Percentiles rank a stretch among this genome's conserved stretches.
Conservation (phyloP, 2,888 invertebrate species). For the Oeneis ivallda region DNA sequence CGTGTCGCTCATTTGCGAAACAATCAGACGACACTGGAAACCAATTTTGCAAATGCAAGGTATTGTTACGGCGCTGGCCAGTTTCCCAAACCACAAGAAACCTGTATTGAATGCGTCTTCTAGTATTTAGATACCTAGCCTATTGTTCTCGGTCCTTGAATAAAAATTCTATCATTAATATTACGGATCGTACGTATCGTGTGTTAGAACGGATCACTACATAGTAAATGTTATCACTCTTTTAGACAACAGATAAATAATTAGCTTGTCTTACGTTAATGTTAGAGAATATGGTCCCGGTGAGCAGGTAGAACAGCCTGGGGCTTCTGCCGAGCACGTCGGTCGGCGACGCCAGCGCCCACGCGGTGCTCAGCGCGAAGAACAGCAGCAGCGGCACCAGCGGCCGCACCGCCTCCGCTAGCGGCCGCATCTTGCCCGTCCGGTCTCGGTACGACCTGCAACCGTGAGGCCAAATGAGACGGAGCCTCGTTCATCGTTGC, state of each 20-base stretch:
- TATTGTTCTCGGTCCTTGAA: too few relatives aligned
- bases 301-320: conserved; percentile 91
- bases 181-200: too few relatives aligned
- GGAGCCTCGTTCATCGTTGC: too few relatives aligned
- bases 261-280: conserved; percentile 98
- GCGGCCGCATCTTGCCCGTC: conserved; percentile 92
- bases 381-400: conserved; percentile 89
- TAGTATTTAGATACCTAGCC: too few relatives aligned
- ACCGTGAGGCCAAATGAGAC: too few relatives aligned
- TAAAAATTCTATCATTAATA: too few relatives aligned
- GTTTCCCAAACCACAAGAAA: too few relatives aligned
- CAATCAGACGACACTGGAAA: conserved; percentile 95
- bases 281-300: conserved; percentile 98
- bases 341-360: conserved; percentile 91
- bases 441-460: conserved; percentile 90
- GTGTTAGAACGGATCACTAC: too few relatives aligned
- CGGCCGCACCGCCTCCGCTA: conserved; percentile 93
- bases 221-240: too few relatives aligned
- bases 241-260: too few relatives aligned
- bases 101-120: too few relatives aligned
- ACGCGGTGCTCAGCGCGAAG: conserved; percentile 87
- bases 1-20: conserved; percentile 98
- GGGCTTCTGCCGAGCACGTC: conserved; percentile 92
- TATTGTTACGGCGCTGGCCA: too few relatives aligned
- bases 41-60: neutral